Evolutionary conservation across 92 coral and sea anemone species (phyloP), one percentile per base, ranked within the genome.

Genomic region (Hydrozoanthus gracilis): DNA sequence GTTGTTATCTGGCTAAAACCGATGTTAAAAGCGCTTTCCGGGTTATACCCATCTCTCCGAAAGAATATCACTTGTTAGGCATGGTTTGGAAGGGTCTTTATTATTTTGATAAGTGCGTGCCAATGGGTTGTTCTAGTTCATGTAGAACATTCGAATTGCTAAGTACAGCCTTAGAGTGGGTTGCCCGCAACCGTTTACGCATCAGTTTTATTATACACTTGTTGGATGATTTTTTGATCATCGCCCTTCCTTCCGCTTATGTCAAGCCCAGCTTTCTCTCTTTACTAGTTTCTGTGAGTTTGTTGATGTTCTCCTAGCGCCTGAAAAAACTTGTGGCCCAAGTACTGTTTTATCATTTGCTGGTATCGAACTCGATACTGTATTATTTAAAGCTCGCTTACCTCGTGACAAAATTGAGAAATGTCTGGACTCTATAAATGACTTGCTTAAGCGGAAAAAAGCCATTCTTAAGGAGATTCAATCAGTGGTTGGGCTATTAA

Each of bases 241-340:
- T 69, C 3, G 82, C 55, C 0, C 73, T 18, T 20, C 88, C 9
- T 4, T 5, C 14, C 10, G 17, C 3, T 20, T 14, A 3, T 92
- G 95, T 65, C 12, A 73, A 0, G 20, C 5, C 0, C 86, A 90
- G 51, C 76, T 87, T 13, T 47, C 76, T 6, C 50, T 78, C 44
- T 90, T 90, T 68, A 35, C 66, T 15, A 51, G 20, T 0, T 49
- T 76, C 6, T 90, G 93, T 66, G 44, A 69, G 9, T 83, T 80
- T 55, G 12, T 90, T n/a, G 93, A 90, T 4, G 72, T 90, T 87
- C 90, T 90, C 77, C 87, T 69, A 79, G 93, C 88, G 51, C 90
- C 86, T 5, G 93, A 90, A 51, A 90, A 90, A 65, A 90, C 90
- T 8, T 82, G 71, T 51, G 92, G 92, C 17, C 92, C 92, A 10